A percentile compares a stretch with the other conserved stretches of the same genome.
Conservation (phyloP, 1,140 invertebrate species). For the Maniola jurtina region DNA sequence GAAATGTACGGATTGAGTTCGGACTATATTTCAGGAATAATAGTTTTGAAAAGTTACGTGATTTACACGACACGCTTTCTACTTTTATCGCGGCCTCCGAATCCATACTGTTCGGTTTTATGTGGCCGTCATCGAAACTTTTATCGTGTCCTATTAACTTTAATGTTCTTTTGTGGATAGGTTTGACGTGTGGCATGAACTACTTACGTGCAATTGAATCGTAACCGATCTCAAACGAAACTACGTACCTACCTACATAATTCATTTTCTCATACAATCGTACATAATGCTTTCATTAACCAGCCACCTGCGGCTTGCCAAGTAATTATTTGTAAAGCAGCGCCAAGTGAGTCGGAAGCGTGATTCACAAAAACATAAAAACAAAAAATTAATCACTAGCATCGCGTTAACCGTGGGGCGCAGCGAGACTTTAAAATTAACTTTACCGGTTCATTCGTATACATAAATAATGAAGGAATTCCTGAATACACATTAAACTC, state of each 20-base stretch:
- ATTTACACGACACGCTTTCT: conserved; percentile 72
- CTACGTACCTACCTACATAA: neutral
- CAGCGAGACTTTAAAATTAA: conserved; percentile 75
- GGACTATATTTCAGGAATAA: conserved; percentile 76
- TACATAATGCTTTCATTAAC: neutral
- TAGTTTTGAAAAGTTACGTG: conserved; percentile 75
- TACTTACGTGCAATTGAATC: neutral
- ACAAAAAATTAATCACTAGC: conserved; percentile 64
- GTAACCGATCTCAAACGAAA: neutral
- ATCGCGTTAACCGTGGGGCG: conserved; percentile 59
- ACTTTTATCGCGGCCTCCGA: conserved; percentile 58
- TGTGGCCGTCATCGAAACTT: conserved; percentile 15
- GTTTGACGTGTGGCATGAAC: neutral
- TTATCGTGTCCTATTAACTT: conserved; percentile 39
- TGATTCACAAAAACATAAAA: conserved; percentile 23
- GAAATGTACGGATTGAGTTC: conserved; percentile 77
- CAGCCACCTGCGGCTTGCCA: neutral
- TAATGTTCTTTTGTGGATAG: conserved; percentile 30
- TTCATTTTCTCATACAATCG: too few species aligned
- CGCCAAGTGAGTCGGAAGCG: conserved; percentile 46
- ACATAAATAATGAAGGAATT: conserved; percentile 78
- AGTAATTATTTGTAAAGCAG: neutral
- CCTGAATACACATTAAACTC: conserved; percentile 78
- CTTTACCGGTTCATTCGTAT: conserved; percentile 75
- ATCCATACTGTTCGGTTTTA: conserved; percentile 21